These are phyloP conservation scores for Zootoca vivipara DNA, from an alignment of 2,113 vertebrate genomes.

Conservation along the genomic window DNA sequence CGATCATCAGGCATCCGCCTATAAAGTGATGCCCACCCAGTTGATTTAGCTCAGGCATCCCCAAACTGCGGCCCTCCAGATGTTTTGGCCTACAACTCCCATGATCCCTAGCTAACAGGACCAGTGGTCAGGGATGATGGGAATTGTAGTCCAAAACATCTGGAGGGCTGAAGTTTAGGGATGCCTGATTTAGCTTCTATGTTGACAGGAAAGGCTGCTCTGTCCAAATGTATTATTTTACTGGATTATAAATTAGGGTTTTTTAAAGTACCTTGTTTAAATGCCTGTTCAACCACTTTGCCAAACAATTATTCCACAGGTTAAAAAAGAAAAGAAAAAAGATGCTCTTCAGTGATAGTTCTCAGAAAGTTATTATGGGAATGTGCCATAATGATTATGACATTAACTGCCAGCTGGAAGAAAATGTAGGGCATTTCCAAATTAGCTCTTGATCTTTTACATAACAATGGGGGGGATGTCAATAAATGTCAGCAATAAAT, in stretches of 20 bases:
- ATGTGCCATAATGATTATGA: background rate
- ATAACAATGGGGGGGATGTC: background rate
- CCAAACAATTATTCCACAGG: background rate
- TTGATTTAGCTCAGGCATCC: background rate
- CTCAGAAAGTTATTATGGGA: background rate
- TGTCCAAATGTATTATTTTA: background rate
- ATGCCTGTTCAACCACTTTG: background rate
- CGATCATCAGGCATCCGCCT: too few relatives aligned
- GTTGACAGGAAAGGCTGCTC: background rate
- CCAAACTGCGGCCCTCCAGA: too few relatives aligned
- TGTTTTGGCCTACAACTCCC: too few relatives aligned
- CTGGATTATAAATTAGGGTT: background rate
- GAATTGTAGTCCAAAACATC: too few relatives aligned
- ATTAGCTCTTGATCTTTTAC: background rate
- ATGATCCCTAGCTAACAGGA: too few relatives aligned
- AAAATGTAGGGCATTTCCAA: background rate
- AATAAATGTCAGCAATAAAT: conserved; percentile 7
- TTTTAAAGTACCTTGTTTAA: background rate
- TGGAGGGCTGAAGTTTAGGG: too few relatives aligned
- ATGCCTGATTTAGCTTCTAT: background rate
- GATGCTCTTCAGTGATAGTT: background rate
- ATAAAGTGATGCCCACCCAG: too few relatives aligned
- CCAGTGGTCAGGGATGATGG: too few relatives aligned
- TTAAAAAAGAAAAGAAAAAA: background rate
- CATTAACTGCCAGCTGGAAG: background rate